Evolutionary conservation across 2,797 vertebrate genomes (phyloP).

Genomic region (Thalassophryne amazonica): DNA sequence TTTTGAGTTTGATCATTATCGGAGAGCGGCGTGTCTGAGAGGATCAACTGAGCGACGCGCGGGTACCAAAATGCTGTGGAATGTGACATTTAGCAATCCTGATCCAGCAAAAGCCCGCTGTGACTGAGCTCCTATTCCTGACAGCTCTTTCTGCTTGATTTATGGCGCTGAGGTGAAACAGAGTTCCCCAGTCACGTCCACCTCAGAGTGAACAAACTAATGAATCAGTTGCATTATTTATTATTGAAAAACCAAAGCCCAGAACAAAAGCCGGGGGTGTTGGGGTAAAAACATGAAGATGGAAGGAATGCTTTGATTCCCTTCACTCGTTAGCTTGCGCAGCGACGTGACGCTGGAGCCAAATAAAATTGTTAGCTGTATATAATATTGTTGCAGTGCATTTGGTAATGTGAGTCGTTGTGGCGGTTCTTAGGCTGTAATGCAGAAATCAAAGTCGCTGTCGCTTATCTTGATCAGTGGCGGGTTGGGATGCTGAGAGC

Average conservation of each 20-base stretch:
- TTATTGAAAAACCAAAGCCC: conserved; percentile 51
- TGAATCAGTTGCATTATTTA: conserved; percentile 75
- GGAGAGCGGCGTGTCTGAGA: conserved; percentile 1
- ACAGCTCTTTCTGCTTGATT: conserved; percentile 63
- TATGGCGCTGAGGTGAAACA: conserved; percentile 59
- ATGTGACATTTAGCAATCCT: conserved; percentile 26
- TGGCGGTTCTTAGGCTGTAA: conserved; percentile 16
- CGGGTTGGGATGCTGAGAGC: conserved; percentile 40
- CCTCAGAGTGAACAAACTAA: conserved; percentile 56
- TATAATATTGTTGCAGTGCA: conserved; percentile 17
- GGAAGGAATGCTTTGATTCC: conserved; percentile 18
- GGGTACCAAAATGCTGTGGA: conserved; percentile 14
- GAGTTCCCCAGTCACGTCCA: conserved; percentile 60
- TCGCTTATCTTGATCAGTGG: conserved; percentile 56
- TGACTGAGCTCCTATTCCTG: conserved; percentile 44
- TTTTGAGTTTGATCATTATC: conserved; percentile 38
- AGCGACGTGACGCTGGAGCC: conserved; percentile 32
- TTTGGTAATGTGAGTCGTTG: conserved; percentile 32
- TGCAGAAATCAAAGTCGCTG: conserved; percentile 50
- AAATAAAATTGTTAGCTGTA: conserved; percentile 42
- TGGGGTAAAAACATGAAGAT: conserved; percentile 23
- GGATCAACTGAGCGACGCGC: background rate
- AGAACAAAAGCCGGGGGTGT: conserved; percentile 49
- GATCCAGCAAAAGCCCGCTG: conserved; percentile 41
- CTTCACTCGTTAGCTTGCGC: conserved; percentile 15